phyloP scores from a whole-genome alignment of 1,140 invertebrate genomes.

The Pseudachorutes palmiensis region DNA sequence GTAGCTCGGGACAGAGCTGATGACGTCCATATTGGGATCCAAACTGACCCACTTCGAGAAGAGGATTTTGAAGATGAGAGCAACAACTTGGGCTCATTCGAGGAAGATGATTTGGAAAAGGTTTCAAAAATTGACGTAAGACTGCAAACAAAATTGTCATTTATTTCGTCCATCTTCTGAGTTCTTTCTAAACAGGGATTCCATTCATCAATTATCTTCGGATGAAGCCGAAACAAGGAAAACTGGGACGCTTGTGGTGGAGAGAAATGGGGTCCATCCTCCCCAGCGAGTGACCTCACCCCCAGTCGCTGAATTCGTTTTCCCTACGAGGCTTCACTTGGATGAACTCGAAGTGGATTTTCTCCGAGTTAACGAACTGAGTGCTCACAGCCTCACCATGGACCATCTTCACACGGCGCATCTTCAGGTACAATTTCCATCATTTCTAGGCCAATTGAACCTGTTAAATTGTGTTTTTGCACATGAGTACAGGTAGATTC shows the following conservation, averaged over 20 bases:
- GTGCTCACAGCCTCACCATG: conserved; percentile 26
- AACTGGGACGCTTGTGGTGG: no score
- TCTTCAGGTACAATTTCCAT: conserved; percentile 22
- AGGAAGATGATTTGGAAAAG: conserved; percentile 25
- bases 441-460: background rate
- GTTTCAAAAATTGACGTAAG: conserved; percentile 32
- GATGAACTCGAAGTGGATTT: conserved; percentile 37
- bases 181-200: conserved; percentile 14
- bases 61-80: conserved; percentile 31
- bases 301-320: conserved; percentile 21
- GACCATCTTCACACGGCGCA: conserved; percentile 27
- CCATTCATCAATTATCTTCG: conserved; percentile 17
- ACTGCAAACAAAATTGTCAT: background rate
- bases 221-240: conserved; percentile 14
- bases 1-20: conserved; percentile 20
- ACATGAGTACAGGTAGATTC: no score
- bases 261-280: no score
- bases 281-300: background rate
- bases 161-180: background rate
- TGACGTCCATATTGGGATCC: conserved; percentile 34
- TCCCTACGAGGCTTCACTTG: conserved; percentile 34
- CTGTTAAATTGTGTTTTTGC: no score
- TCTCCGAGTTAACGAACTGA: conserved; percentile 33
- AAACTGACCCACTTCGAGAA: conserved; percentile 35
- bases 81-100: conserved; percentile 18